phyloP scores from a whole-genome alignment of 1,140 invertebrate genomes.

The Proales similis region DNA sequence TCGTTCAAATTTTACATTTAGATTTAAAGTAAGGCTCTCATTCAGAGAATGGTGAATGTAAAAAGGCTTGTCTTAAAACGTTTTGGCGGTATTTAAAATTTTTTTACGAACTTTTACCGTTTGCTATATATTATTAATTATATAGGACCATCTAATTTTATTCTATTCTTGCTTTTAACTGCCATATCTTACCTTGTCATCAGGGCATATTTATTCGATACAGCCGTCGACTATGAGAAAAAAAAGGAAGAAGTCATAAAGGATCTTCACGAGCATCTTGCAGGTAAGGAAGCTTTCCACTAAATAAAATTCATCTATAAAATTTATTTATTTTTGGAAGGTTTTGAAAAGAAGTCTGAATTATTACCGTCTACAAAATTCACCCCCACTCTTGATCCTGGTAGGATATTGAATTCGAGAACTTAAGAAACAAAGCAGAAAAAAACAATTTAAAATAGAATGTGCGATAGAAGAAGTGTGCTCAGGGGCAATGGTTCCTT shows the following conservation, averaged over 20 bases:
- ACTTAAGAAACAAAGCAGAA: not conserved
- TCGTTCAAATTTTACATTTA: too few species aligned
- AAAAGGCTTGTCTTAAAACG: not conserved
- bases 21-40: too few species aligned
- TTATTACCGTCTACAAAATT: not conserved
- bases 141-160: too few species aligned
- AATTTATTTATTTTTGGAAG: not conserved
- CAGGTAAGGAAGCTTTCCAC: too few species aligned
- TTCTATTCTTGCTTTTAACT: not conserved
- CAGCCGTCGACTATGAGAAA: not conserved
- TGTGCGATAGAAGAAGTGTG: conserved; percentile 39
- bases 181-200: not conserved
- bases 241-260: not conserved
- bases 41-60: not conserved
- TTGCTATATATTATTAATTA: too few species aligned
- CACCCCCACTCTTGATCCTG: conserved; percentile 15
- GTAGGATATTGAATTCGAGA: not conserved
- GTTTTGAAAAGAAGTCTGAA: not conserved
- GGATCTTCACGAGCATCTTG: not conserved
- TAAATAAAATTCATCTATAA: too few species aligned
- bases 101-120: too few species aligned
- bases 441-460: not conserved
- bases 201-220: not conserved
- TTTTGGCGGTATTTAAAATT: not conserved
- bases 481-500: conserved; percentile 40